These are phyloP conservation scores for Otus sunia DNA, from an alignment of 2,113 vertebrate genomes.

Conservation along the genomic window DNA sequence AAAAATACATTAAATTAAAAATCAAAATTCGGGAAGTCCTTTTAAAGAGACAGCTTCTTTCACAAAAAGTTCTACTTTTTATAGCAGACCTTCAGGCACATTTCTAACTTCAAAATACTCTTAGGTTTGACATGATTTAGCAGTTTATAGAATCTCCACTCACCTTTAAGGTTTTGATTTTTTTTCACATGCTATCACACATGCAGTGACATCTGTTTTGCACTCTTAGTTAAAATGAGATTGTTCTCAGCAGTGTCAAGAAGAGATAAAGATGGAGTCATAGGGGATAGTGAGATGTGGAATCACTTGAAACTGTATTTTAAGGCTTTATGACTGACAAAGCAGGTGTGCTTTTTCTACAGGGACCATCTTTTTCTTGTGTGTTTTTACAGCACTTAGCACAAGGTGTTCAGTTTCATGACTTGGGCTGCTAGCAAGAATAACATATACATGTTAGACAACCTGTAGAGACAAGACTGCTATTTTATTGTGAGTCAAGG, in stretches of 20 bases:
- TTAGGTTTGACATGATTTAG: neutral
- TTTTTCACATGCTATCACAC: neutral
- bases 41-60: neutral
- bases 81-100: neutral
- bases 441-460: neutral
- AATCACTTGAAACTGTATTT: neutral
- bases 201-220: slow-evolving; percentile 18
- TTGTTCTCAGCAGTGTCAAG: slow-evolving; percentile 29
- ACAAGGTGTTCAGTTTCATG: neutral
- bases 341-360: slow-evolving; percentile 20
- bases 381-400: neutral
- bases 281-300: neutral
- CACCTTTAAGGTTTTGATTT: slow-evolving; percentile 7
- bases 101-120: neutral
- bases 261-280: neutral
- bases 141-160: neutral
- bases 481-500: neutral
- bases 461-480: neutral
- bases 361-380: neutral
- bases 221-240: slow-evolving; percentile 10
- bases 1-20: neutral
- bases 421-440: neutral
- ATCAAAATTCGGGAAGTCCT: neutral
- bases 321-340: neutral
- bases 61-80: neutral